These are phyloP conservation scores for Hormaphis cornu DNA, from an alignment of 1,140 invertebrate species.

Conservation along the genomic window DNA sequence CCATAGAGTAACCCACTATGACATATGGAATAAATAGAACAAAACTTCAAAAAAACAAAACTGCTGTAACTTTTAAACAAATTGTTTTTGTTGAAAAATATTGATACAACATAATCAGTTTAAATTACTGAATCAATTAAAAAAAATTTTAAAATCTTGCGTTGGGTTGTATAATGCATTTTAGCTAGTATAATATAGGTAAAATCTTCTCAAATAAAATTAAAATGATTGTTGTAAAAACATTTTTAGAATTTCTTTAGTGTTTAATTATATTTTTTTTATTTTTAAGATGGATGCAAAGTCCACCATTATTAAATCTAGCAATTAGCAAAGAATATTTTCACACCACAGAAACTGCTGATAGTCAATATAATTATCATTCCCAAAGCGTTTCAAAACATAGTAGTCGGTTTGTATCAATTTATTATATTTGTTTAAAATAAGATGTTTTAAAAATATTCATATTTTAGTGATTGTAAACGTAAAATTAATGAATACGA, in stretches of 20 bases:
- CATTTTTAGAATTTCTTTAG: background rate
- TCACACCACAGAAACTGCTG: background rate
- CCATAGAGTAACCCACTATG: no score
- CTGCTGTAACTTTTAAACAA: no score
- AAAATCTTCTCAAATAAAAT: no score
- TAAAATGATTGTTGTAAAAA: no score
- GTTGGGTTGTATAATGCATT: no score
- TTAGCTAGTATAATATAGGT: no score
- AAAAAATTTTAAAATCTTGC: no score
- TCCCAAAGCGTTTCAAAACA: slow-evolving; percentile 3
- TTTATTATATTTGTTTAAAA: background rate
- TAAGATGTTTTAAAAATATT: background rate
- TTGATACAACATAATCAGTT: no score
- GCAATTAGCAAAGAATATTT: slow-evolving; percentile 7
- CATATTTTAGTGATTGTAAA: background rate
- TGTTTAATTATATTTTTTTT: background rate
- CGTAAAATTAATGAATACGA: slow-evolving; percentile 6
- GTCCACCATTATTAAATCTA: slow-evolving; percentile 11
- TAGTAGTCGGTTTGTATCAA: background rate
- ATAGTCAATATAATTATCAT: background rate
- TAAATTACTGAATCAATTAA: no score
- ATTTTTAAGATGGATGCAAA: slow-evolving; percentile 19
- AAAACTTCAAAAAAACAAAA: no score
- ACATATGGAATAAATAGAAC: no score
- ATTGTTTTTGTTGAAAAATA: no score